Evolutionary conservation across 2,113 vertebrate genomes (phyloP), one percentile per base, ranked within the genome.

Genomic region (Pyxicephalus adspersus): DNA sequence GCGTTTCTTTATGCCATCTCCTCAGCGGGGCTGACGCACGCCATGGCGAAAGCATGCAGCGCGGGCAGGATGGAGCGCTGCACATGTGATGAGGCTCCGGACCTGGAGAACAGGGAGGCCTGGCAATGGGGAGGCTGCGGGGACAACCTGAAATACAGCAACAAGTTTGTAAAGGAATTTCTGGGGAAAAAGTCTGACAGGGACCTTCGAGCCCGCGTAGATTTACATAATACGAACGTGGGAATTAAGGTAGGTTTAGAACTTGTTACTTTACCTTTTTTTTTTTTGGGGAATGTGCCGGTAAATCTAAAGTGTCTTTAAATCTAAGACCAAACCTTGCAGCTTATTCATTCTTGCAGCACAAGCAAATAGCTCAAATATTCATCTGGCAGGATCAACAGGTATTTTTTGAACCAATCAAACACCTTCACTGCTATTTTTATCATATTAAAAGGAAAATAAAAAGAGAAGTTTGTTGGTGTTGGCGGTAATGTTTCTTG

Each of bases 121-220:
- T 99, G 98, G 98, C 98, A 99, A 90, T 99, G 98, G 98, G 98
- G 98, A 0, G 98, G 98, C 87, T 98, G 98, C 0, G 98, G 97
- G 0, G 98, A 99, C 92, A 99, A 99, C 89, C 95, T 99, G 67
- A 98, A 98, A 81, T 99, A 98, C 85, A 98, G 97, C 91, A 97
- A 98, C 92, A 99, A 99, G 86, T 99, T 99, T 9, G 97, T 98
- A 85, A 98, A 98, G 88, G 97, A 98, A 87, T 99, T 99, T 92
- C 90, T 98, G 84, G 97, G 97, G 83, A 95, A 97, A 90, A 95
- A 97, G 83, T 95, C 96, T 15, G 97, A 96, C 92, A 97, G 98
- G 85, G 98, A 99, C 83, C 91, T 99, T 64, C 92, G 98, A 0
- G 98, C 97, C 58, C 93, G 95, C 0, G 95, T 99, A 86, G 97